phyloP scores from a whole-genome alignment of 2,797 vertebrate genomes.

The Mormyrops boulengeri region DNA sequence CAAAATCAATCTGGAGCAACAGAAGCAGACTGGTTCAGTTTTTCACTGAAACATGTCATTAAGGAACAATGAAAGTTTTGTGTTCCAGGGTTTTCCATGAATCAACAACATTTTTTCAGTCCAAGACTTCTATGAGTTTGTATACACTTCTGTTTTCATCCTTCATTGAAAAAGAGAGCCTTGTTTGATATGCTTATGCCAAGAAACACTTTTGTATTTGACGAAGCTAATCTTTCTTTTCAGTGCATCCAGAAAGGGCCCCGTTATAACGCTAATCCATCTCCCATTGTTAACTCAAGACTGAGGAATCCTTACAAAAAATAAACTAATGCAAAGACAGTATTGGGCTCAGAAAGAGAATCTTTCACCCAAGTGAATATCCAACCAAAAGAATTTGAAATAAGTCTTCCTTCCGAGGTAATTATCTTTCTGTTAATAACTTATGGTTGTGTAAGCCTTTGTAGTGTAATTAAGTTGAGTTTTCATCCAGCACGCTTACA shows the following conservation, averaged over 20 bases:
- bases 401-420: neutral
- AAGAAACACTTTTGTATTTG: neutral
- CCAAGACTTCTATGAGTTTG: neutral
- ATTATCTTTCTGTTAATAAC: neutral
- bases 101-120: neutral
- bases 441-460: neutral
- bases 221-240: neutral
- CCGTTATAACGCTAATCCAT: neutral
- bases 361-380: neutral
- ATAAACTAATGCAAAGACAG: neutral
- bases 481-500: neutral
- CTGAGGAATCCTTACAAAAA: neutral
- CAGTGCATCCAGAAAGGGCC: neutral
- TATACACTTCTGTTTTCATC: neutral
- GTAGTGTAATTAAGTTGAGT: neutral
- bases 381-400: neutral
- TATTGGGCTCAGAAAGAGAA: neutral
- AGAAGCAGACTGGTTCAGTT: neutral
- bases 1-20: neutral
- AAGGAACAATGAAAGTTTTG: neutral
- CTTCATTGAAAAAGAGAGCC: neutral
- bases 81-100: neutral
- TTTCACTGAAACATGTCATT: neutral
- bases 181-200: neutral
- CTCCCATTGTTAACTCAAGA: neutral